phyloP scores from a whole-genome alignment of 1,140 invertebrate species.

The Goniozus legneri region DNA sequence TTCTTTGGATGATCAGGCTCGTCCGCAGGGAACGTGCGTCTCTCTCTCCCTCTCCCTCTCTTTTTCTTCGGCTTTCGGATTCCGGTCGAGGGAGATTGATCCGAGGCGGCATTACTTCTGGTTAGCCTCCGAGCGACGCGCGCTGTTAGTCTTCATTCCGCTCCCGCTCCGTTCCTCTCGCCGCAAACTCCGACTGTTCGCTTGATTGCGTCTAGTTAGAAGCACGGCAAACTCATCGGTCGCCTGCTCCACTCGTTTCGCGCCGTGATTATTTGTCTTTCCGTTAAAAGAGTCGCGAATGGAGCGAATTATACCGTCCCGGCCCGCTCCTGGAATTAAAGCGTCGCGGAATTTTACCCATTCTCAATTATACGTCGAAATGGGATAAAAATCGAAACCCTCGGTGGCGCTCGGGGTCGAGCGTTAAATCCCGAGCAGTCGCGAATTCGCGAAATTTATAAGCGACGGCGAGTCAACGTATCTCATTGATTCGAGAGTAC shows the following conservation, averaged over 20 bases:
- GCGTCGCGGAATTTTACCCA: too few relatives aligned
- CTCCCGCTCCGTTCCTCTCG: constrained; percentile 32
- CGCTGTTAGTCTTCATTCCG: constrained; percentile 53
- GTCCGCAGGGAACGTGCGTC: constrained; percentile 23
- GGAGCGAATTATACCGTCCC: too few relatives aligned
- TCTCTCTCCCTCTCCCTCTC: too few relatives aligned
- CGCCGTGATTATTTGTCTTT: constrained; percentile 49
- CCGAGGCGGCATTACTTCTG: constrained; percentile 50
- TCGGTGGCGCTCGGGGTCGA: too few relatives aligned
- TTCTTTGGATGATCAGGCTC: constrained; percentile 2
- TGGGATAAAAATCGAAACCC: too few relatives aligned
- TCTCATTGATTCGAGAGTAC: background rate
- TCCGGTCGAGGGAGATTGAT: constrained; percentile 45
- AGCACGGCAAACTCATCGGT: constrained; percentile 46
- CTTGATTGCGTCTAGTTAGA: constrained; percentile 53
- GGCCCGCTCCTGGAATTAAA: too few relatives aligned
- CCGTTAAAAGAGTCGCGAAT: constrained; percentile 42
- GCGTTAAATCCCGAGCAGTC: too few relatives aligned
- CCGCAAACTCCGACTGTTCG: constrained; percentile 40
- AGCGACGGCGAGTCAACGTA: background rate
- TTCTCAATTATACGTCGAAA: too few relatives aligned
- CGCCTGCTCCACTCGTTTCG: constrained; percentile 34
- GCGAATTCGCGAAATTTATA: too few relatives aligned
- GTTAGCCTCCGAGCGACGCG: constrained; percentile 50
- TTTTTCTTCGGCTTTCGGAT: constrained; percentile 33